Evolutionary conservation across 30 jellyfish, hydroid and myxozoan genomes (phyloP), one percentile per base, ranked within the genome.

Genomic region (Aurelia sp.): DNA sequence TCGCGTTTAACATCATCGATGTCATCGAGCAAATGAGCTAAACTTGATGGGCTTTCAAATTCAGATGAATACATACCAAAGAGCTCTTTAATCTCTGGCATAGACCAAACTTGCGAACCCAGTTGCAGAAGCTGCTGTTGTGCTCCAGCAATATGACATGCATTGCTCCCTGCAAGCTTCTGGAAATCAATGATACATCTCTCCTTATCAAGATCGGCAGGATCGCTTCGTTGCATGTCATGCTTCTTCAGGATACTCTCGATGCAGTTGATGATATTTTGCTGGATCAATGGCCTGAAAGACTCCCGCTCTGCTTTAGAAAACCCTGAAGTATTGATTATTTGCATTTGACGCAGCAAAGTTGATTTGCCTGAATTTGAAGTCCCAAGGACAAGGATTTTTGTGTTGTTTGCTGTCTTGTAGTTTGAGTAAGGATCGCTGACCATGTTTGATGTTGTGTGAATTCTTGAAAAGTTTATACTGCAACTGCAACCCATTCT

Each of bases 291-390:
- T 66, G 67, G 76, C 63, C 48, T 51, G 74, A 11, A 87, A 11
- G 84, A 13, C 38, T 87, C 53, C 41, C 91, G 71, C 74, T 87
- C 96, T 5, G 72, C 81, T 63, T 50, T 40, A 27, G 86, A 74
- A 74, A 87, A 87, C 30, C 90, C 91, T 15, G 68, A 72, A 24
- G 91, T 80, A 69, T 87, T 76, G 16, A 87, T 38, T 24, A 87
- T 59, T 61, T 80, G 96, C 85, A 87, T 74, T 58, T 87, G 96
- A 22, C 90, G 78, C 21, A 62, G 48, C n/a, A 87, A 64, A 6
- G 96, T 87, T 18, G 90, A 76, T 62, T 87, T 87, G 24, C 96
- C 96, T n/a, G 87, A 76, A 76, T 87, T 87, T 10, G 91, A 78
- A n/a, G 96, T 87, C 31, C 96, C 96, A 33, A 87, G 87, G 5